Evolutionary conservation across 2,888 invertebrate genomes (phyloP), one percentile per base, ranked within the genome.

Genomic region (Pammene fasciana): DNA sequence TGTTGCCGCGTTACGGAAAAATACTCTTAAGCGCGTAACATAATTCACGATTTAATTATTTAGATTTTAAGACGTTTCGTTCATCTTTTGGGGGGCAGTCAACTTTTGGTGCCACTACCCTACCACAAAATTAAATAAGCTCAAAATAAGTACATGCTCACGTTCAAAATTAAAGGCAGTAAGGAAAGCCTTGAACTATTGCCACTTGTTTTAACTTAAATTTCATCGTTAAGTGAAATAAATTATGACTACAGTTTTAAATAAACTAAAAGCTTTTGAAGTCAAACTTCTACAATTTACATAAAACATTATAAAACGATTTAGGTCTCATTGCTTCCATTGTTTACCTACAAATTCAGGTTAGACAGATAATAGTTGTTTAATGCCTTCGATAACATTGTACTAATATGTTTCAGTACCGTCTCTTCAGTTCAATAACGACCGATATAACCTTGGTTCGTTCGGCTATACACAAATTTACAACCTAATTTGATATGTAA

Each of bases 401-500:
- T 57, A 64, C 16, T 62, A 67, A 62, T 62, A 57, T 26, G 36
- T 18, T 57, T 64, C 56, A 67, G 46, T 67, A 60, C 26, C 38
- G 36, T n/a, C 60, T 41, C 36, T 36, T 46, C 5, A 50, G 16
- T 43, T n/a, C 62, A 26, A 18, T 50, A 64, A 68, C 50, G 68
- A 68, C 56, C 56, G 50, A 41, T 50, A 56, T 36, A 68, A 16
- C 68, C 68, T 57, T 45, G 43, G 56, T 13, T 55, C 18, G 38
- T 64, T 50, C 45, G 18, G 56, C 48, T 6, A 16, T 50, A 57
- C 18, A 64, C 68, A 57, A 64, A 62, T 68, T 64, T 57, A 64
- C 36, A 50, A 64, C 43, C 68, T 52, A 50, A 68, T 68, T 68
- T 57, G 52, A 57, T 68, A 57, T 68, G 64, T 50, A 57, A 57